Conservation (phyloP, 1,140 invertebrate genomes). For the Coenobita brevimanus region DNA sequence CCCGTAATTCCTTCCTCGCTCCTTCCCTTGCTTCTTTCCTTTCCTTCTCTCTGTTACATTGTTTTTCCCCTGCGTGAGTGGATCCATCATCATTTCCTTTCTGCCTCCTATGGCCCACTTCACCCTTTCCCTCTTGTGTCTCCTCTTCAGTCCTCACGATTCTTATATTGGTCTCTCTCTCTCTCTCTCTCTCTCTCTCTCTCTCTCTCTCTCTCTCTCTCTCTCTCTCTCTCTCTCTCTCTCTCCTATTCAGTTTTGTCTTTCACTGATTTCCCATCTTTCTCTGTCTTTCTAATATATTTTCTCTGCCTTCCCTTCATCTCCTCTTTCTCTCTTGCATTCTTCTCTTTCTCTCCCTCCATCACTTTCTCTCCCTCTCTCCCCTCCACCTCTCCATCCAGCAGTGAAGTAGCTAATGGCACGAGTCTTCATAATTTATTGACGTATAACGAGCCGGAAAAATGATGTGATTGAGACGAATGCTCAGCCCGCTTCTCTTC, state of each 20-base stretch:
- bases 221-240: not conserved
- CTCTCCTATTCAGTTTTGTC: not conserved
- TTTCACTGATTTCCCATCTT: not conserved
- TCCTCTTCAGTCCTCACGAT: not conserved
- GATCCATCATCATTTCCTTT: too few species aligned
- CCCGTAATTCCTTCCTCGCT: too few species aligned
- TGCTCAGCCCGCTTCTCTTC: not conserved
- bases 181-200: slow-evolving; percentile 21
- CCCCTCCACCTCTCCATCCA: not conserved
- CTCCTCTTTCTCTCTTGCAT: not conserved
- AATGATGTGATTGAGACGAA: slow-evolving; percentile 48
- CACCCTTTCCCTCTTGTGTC: not conserved
- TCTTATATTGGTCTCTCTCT: not conserved
- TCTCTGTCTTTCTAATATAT: not conserved
- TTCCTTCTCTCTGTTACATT: too few species aligned
- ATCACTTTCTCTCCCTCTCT: not conserved
- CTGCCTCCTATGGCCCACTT: not conserved
- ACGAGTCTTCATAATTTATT: slow-evolving; percentile 22
- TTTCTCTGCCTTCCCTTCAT: not conserved
- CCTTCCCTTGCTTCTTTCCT: too few species aligned
- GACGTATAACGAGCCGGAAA: slow-evolving; percentile 31
- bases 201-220: slow-evolving; percentile 3
- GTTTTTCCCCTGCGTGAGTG: too few species aligned
- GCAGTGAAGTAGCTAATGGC: not conserved
- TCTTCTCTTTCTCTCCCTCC: not conserved